Conservation (phyloP, 2,888 invertebrate genomes). For the Cenopis cana region DNA sequence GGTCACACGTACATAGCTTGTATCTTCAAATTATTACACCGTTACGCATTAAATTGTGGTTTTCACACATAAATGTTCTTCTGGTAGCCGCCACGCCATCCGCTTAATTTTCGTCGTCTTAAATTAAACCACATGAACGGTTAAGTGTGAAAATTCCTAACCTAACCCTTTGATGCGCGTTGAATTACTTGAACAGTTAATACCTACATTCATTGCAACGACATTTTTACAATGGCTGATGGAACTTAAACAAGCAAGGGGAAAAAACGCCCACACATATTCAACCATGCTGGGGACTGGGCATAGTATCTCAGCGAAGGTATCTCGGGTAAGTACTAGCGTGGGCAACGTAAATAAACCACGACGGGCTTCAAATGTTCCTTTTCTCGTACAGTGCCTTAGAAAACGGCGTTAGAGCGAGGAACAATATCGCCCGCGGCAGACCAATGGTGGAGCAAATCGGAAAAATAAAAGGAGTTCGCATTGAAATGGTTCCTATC, state of each 20-base stretch:
- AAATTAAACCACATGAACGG: slow-evolving; percentile 55
- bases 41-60: slow-evolving; percentile 51
- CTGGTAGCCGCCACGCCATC: slow-evolving; percentile 44
- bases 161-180: slow-evolving; percentile 29
- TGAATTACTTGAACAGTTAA: neutral
- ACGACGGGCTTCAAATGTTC: slow-evolving; percentile 60
- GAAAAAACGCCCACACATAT: slow-evolving; percentile 37
- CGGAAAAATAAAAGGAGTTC: slow-evolving; percentile 74
- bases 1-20: slow-evolving; percentile 30
- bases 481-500: slow-evolving; percentile 79
- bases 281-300: slow-evolving; percentile 25
- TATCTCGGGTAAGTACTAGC: slow-evolving; percentile 64
- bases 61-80: slow-evolving; percentile 50
- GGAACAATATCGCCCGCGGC: slow-evolving; percentile 71
- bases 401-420: slow-evolving; percentile 76
- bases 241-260: slow-evolving; percentile 7
- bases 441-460: slow-evolving; percentile 54
- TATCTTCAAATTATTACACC: slow-evolving; percentile 51
- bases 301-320: slow-evolving; percentile 29
- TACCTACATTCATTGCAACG: neutral
- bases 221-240: neutral
- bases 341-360: slow-evolving; percentile 74
- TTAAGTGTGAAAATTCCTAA: slow-evolving; percentile 51
- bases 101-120: slow-evolving; percentile 50
- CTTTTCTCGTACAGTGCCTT: slow-evolving; percentile 66